Conservation (phyloP, 2,797 vertebrate species). For the Catharus ustulatus region DNA sequence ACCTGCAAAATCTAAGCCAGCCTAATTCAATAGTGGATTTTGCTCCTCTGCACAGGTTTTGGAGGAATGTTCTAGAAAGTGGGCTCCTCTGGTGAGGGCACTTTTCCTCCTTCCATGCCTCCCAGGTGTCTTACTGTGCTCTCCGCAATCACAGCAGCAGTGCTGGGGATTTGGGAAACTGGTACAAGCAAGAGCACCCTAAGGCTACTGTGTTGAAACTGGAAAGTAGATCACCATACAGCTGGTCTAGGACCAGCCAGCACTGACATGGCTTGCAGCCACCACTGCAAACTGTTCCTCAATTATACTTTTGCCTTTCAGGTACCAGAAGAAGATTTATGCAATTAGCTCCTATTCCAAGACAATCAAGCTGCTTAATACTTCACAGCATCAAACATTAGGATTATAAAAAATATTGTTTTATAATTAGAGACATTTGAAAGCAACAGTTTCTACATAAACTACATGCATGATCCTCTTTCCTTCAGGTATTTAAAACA, state of each 20-base stretch:
- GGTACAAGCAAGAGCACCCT: conserved; percentile 4
- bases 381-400: neutral
- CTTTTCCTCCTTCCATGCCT: neutral
- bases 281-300: conserved; percentile 7
- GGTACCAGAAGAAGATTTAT: neutral
- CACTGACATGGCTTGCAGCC: conserved; percentile 8
- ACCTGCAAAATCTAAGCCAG: neutral
- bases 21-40: neutral
- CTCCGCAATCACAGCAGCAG: neutral
- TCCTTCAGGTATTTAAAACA: neutral
- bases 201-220: neutral
- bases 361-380: neutral
- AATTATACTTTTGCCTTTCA: neutral
- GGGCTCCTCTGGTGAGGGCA: neutral
- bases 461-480: neutral
- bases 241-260: neutral
- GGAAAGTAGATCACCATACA: conserved; percentile 19
- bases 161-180: neutral
- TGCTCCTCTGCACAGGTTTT: neutral
- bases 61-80: neutral
- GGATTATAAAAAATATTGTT: neutral
- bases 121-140: neutral
- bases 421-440: neutral
- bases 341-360: neutral
- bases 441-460: neutral